Base-by-base conservation (phyloP, 2,888 invertebrate genomes). In the Griposia aprilina region DNA sequence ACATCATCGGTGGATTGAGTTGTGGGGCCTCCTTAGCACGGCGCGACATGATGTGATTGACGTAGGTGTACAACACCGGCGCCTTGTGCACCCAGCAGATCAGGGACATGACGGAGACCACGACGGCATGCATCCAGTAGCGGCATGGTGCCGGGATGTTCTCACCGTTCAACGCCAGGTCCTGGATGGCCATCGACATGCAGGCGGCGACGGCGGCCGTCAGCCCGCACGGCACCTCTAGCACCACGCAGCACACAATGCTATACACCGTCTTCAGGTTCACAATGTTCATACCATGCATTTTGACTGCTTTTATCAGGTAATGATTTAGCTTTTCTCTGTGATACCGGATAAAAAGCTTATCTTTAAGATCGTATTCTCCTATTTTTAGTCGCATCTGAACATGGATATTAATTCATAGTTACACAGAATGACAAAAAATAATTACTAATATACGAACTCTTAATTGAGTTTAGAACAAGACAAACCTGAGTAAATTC, bases 61-160 rank as follows among this genome's bases (percentile, higher is more conserved):
- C 96, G 84, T 97, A 98, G 2, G 95, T 93, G 79, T 97, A 97
- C 73, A 98, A 96, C 1, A 97, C 90, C 0, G 94, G 92, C 0
- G 98, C 97, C 66, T 97, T 95, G 90, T 98, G 97, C 3, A 97
- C 96, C 97, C 97, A 97, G 88, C 97, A 97, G 8, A 98, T 94
- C 10, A 98, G 93, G 0, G 97, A 97, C 96, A 98, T 97, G 5
- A 97, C 91, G 0, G 97, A 97, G 80, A 97, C 95, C 0, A 97
- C 97, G 1, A 96, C 95, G 0, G 97, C 97, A 85, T 98, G 98
- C 84, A 98, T 91, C 91, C 97, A 97, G 90, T 97, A 97, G 23
- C 94, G 90, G 74, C 92, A 91, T 4, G 90, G 90, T 10, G 94
- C 89, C 4, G 94, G 86, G 2, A 96, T 86, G 55, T 92, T 91